Evolutionary conservation across 2,113 vertebrate species (phyloP), one percentile per base, ranked within the genome.

Genomic region (Eretmochelys imbricata): DNA sequence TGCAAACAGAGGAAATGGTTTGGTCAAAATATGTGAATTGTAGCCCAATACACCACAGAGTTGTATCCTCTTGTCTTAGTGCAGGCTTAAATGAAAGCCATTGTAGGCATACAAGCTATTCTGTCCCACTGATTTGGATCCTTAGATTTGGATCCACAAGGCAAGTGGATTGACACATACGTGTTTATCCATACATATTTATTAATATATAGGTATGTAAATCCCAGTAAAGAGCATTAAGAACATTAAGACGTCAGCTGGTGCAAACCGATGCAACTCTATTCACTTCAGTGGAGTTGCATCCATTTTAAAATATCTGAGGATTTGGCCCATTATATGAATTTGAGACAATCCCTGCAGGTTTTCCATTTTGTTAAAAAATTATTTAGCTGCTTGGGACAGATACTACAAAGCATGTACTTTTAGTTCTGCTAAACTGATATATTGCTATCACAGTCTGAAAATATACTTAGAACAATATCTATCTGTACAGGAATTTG

Each of bases 351-450:
- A 84, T 86, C 50, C 29, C 31, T 46, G 27, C 22, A 54, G 27
- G 82, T 72, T 88, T 95, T 91, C 42, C 81, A 11, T 92, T 82
- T 78, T 38, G 89, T 95, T n/a, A 65, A 3, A 3, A 92, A 89
- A 48, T 62, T 82, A 86, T 96, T 96, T 95, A 72, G 5, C 6
- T 17, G 38, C 48, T 42, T 76, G 22, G 72, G 22, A 76, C 12
- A 46, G 20, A 46, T 27, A 76, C 42, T 76, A 46, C 38, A 46
- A 76, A 76, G 22, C 38, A 76, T 48, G 48, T 48, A 82, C 1
- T 10, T 19, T 20, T 59, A 94, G 91, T 95, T 88, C 82, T 42
- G 90, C 24, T 3, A 92, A 94, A 94, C 86, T 84, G 84, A 50
- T 89, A 17, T 31, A 92, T 94, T 89, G 59, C 59, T 62, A 31